Conservation (phyloP, 2,888 invertebrate species). For the Agrotis puta region DNA sequence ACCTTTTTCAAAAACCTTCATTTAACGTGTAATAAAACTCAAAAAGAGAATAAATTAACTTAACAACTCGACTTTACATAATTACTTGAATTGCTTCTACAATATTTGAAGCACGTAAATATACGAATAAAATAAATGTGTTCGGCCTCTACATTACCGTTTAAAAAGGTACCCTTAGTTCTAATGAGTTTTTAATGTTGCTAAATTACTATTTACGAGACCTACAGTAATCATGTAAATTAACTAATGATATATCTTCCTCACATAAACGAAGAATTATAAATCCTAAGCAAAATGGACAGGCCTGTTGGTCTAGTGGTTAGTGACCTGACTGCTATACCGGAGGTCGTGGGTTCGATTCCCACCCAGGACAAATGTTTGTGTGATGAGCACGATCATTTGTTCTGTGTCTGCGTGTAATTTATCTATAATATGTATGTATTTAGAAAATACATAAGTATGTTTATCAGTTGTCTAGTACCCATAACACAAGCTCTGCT, state of each 20-base stretch:
- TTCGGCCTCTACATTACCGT: constrained; percentile 13
- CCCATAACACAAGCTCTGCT: too few relatives aligned
- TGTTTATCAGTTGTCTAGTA: too few relatives aligned
- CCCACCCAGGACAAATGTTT: too few relatives aligned
- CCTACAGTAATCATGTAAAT: constrained; percentile 32
- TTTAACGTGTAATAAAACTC: too few relatives aligned
- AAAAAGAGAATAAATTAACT: neutral
- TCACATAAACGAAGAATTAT: constrained; percentile 19
- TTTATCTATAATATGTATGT: too few relatives aligned
- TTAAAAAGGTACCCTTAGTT: constrained; percentile 12
- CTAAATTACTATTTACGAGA: constrained; percentile 42
- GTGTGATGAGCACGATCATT: too few relatives aligned
- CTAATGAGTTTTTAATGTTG: constrained; percentile 56
- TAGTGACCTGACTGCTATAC: too few relatives aligned
- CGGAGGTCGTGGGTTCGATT: too few relatives aligned
- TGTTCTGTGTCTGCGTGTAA: too few relatives aligned
- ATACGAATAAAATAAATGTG: constrained; percentile 4
- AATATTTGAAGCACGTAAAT: neutral
- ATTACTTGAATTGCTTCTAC: neutral
- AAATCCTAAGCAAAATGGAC: neutral
- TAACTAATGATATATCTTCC: constrained; percentile 22
- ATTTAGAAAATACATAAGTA: too few relatives aligned
- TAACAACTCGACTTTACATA: neutral
- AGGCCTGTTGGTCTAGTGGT: too few relatives aligned
- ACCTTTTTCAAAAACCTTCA: too few relatives aligned